Percentiles rank a stretch among this genome's conserved stretches.
phyloP scores from a whole-genome alignment of 2,888 invertebrate species.

The Himalopsyche japonica region DNA sequence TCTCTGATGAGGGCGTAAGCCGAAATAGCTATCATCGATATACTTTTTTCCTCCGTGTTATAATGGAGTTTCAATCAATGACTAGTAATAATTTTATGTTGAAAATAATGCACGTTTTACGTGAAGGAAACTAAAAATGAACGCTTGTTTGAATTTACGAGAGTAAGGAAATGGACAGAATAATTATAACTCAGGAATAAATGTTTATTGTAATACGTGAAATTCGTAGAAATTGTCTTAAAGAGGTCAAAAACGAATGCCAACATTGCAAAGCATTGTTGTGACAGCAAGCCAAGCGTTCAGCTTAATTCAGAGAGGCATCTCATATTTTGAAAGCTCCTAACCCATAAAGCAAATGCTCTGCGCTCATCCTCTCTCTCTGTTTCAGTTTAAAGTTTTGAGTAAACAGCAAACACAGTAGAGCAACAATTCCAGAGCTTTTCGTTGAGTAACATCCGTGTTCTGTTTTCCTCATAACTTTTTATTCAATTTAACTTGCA shows the following conservation, averaged over 20 bases:
- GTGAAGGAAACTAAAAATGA: too few relatives aligned
- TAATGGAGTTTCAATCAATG: too few relatives aligned
- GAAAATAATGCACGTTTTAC: too few relatives aligned
- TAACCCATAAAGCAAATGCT: constrained; percentile 13
- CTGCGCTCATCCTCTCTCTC: neutral
- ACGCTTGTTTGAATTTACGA: too few relatives aligned
- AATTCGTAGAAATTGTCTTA: too few relatives aligned
- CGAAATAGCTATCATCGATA: too few relatives aligned
- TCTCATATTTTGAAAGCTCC: constrained; percentile 24
- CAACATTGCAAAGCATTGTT: neutral
- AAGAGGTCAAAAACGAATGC: neutral
- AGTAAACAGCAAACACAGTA: constrained; percentile 16
- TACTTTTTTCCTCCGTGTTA: too few relatives aligned
- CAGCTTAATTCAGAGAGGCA: constrained; percentile 18
- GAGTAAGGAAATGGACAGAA: too few relatives aligned
- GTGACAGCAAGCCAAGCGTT: neutral
- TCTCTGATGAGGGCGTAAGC: too few relatives aligned
- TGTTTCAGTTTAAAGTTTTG: neutral
- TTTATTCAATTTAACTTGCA: neutral
- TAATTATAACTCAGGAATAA: too few relatives aligned
- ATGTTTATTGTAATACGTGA: too few relatives aligned
- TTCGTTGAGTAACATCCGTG: neutral
- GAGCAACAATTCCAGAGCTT: constrained; percentile 7
- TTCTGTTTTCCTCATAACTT: neutral
- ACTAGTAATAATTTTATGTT: too few relatives aligned